phyloP scores from a whole-genome alignment of 2,888 invertebrate genomes.

The Leptopilina syphax region DNA sequence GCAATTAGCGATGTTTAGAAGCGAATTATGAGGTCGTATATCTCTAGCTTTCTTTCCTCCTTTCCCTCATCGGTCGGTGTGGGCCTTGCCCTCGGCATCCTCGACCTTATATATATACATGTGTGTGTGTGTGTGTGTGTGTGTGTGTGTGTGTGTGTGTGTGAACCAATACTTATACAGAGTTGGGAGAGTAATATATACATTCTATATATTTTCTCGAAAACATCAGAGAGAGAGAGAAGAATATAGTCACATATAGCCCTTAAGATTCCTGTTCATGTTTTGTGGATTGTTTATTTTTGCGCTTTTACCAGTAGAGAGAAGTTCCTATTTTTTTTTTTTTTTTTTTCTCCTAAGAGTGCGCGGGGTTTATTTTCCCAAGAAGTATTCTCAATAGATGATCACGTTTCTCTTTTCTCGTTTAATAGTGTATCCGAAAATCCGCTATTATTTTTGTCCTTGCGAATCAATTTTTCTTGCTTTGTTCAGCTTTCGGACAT shows the following conservation, averaged over 20 bases:
- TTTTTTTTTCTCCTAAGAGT: conserved; percentile 57
- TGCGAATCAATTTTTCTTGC: no score
- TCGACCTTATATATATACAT: background rate
- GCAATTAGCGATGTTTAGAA: conserved; percentile 72
- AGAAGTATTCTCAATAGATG: conserved; percentile 51
- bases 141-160: no score
- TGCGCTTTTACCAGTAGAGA: conserved; percentile 41
- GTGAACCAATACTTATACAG: background rate
- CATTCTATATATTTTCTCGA: conserved; percentile 16
- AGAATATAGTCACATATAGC: background rate
- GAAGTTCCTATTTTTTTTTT: conserved; percentile 56
- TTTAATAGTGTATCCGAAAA: conserved; percentile 34
- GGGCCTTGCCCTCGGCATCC: conserved; percentile 48
- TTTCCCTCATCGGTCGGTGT: conserved; percentile 44
- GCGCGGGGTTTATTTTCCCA: conserved; percentile 55
- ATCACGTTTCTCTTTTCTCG: conserved; percentile 52
- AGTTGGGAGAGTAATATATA: conserved; percentile 1
- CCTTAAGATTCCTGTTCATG: conserved; percentile 27
- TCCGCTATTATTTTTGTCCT: no score
- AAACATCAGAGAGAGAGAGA: background rate
- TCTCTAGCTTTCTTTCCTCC: conserved; percentile 58
- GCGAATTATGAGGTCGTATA: conserved; percentile 71
- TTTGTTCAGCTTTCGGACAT: no score
- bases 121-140: no score
- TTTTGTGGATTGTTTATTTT: conserved; percentile 53